phyloP scores from a whole-genome alignment of 2,113 vertebrate genomes.

The Menidia beryllina region DNA sequence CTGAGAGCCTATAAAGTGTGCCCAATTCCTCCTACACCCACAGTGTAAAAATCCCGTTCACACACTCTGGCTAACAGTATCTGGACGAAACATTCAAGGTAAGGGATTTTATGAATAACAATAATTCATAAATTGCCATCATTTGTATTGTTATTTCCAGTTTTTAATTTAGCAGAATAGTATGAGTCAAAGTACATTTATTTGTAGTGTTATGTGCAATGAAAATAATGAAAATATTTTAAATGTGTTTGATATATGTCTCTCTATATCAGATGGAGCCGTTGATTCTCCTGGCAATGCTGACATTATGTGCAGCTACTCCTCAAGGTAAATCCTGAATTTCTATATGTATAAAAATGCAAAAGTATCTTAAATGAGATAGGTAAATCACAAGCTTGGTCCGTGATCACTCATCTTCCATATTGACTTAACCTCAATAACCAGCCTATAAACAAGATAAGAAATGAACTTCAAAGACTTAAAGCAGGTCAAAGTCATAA shows the following conservation, averaged over 20 bases:
- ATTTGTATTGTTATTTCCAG: neutral
- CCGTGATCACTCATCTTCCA: too few species aligned
- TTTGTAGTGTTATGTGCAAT: neutral
- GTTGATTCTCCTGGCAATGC: constrained; percentile 24
- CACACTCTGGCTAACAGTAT: neutral
- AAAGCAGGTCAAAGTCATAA: too few species aligned
- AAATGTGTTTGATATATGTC: neutral
- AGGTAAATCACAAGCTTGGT: too few species aligned
- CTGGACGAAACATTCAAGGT: constrained; percentile 4
- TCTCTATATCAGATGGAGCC: constrained; percentile 47
- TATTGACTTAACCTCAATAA: too few species aligned
- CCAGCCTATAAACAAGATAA: too few species aligned
- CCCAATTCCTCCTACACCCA: neutral
- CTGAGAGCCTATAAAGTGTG: too few species aligned
- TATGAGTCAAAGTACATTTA: neutral
- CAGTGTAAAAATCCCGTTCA: neutral
- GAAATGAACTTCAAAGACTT: too few species aligned
- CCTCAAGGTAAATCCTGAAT: constrained; percentile 53
- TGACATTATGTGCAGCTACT: constrained; percentile 28
- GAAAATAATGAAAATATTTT: neutral
- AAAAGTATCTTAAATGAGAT: too few species aligned
- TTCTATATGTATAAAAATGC: too few species aligned
- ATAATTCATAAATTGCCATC: too few species aligned
- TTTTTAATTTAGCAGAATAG: neutral
- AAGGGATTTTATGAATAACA: neutral